Evolutionary conservation across 2,113 vertebrate species (phyloP), one percentile per base, ranked within the genome.

Genomic region (Porphyrio hochstetteri): DNA sequence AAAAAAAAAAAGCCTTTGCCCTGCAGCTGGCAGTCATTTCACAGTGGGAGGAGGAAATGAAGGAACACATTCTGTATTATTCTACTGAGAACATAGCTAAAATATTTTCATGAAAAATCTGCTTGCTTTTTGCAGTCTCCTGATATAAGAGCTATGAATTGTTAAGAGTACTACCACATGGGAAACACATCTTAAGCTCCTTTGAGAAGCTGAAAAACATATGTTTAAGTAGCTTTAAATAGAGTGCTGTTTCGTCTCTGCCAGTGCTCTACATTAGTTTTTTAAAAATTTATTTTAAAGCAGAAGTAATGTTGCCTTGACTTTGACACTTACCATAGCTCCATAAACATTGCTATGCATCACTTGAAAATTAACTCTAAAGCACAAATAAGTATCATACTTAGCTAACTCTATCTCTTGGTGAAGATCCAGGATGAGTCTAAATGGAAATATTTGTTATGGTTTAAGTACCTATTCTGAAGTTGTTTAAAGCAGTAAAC

Each of bases 181-280:
- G 93, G 87, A 96, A 97, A 95, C 91, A 93, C 52, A 69, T 75
- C 90, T 56, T 76, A 79, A 64, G 53, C 57, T 87, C 67, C 67
- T 85, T 48, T 17, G 36, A 90, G 80, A 91, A 91, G 53, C 52
- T 91, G 77, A 83, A 92, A 90, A 86, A 92, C 61, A 11, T 3
- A 89, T 25, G 24, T 56, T 75, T 44, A 52, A 60, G 31, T 4
- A 70, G 89, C 84, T 95, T 94, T 85, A 81, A 89, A 92, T 8
- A 91, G 74, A 96, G 18, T 5, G n/a, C 46, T 56, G 33, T 42
- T 93, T 75, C 6, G 52, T 38, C 48, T 63, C 78, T 88, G n/a
- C 48, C 60, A 13, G 12, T 25, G 24, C n/a, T 81, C 48, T 59
- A 17, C 42, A 42, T 46, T 27, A 82, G 10, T 74, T 55, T 55